phyloP scores from a whole-genome alignment of 2,888 invertebrate genomes.

The Amphiduros pacificus region DNA sequence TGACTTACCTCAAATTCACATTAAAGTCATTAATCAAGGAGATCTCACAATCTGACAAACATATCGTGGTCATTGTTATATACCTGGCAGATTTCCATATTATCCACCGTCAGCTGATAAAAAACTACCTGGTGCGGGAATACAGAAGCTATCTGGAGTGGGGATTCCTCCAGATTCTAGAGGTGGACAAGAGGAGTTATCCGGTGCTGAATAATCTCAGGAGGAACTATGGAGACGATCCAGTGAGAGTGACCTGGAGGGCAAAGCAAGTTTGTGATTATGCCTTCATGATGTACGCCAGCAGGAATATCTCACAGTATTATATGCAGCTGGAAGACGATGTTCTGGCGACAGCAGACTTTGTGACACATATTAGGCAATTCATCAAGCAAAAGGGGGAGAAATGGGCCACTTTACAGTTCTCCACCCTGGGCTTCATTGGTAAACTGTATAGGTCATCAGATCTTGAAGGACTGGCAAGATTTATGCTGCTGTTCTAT shows the following conservation, averaged over 20 bases:
- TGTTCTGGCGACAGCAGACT: background rate
- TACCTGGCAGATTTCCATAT: background rate
- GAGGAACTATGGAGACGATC: background rate
- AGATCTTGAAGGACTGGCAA: background rate
- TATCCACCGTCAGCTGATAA: background rate
- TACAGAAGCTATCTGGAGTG: background rate
- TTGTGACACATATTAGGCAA: background rate
- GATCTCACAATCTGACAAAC: background rate
- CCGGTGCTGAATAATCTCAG: background rate
- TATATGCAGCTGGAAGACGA: conserved; percentile 6
- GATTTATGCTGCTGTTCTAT: background rate
- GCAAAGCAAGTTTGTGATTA: background rate
- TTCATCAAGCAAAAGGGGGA: background rate
- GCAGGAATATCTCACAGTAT: background rate
- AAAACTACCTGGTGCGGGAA: background rate
- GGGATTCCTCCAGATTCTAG: background rate
- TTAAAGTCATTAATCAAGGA: background rate
- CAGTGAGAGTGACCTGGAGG: background rate
- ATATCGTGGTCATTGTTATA: background rate
- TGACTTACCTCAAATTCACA: background rate
- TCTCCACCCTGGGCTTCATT: background rate
- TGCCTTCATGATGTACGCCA: background rate
- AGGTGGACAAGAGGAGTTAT: background rate
- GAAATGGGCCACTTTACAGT: background rate
- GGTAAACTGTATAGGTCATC: background rate